Conservation (phyloP, 2,113 vertebrate genomes). For the Chamaea fasciata region DNA sequence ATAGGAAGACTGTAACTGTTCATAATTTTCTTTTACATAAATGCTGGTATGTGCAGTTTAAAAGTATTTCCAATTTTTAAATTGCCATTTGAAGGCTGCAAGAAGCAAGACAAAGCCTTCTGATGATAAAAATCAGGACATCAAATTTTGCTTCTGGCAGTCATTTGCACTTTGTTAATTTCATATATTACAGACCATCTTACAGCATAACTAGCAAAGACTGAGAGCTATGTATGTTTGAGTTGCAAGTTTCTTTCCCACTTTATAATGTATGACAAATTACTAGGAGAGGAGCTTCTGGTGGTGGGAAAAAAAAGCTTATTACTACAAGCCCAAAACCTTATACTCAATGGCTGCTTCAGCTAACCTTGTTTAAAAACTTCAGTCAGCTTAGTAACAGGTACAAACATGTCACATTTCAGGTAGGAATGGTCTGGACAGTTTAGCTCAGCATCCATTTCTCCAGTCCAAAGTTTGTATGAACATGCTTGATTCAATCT, state of each 20-base stretch:
- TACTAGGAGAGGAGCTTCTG: not conserved
- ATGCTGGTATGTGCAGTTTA: slow-evolving; percentile 6
- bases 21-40: not conserved
- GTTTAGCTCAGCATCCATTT: not conserved
- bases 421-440: not conserved
- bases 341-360: not conserved
- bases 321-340: not conserved
- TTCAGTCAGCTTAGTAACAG: not conserved
- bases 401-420: not conserved
- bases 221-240: not conserved
- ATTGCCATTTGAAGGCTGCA: not conserved
- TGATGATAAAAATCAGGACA: not conserved
- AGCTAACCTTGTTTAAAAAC: not conserved
- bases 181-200: not conserved
- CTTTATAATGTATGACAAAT: not conserved
- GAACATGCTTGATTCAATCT: not conserved
- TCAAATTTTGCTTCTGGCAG: slow-evolving; percentile 15
- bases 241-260: not conserved
- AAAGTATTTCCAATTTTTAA: not conserved
- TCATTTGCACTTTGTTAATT: slow-evolving; percentile 38
- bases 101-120: not conserved
- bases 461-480: not conserved
- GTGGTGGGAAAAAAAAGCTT: not conserved
- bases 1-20: slow-evolving; percentile 16
- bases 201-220: not conserved